Evolutionary conservation across 2,797 vertebrate species (phyloP).

Genomic region (Gadopsis bispinosus): DNA sequence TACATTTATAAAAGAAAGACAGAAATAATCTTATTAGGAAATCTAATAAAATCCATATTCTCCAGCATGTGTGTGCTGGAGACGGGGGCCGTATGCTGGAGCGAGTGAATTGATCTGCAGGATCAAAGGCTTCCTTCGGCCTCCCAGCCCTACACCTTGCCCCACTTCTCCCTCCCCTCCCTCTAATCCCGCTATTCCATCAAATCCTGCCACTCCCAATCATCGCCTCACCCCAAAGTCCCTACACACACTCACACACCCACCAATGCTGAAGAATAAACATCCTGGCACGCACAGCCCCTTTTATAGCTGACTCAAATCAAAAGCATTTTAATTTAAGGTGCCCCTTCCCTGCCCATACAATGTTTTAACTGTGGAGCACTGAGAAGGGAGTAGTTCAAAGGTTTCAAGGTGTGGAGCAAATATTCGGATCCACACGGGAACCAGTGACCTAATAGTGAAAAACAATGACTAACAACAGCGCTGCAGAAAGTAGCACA

Average conservation of each 20-base stretch:
- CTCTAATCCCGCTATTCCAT: conserved; percentile 54
- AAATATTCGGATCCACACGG: conserved; percentile 11
- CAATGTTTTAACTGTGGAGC: conserved; percentile 16
- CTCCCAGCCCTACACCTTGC: conserved; percentile 41
- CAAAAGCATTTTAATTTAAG: conserved; percentile 53
- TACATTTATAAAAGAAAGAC: background rate
- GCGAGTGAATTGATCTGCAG: conserved; percentile 14
- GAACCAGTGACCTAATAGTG: background rate
- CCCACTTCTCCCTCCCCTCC: conserved; percentile 26
- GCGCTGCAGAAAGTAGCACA: background rate
- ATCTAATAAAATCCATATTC: background rate
- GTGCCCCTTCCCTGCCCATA: conserved; percentile 11
- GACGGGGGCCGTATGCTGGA: background rate
- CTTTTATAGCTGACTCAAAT: conserved; percentile 52
- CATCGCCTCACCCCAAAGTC: conserved; percentile 44
- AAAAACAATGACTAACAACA: background rate
- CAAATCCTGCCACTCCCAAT: conserved; percentile 58
- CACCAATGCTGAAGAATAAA: conserved; percentile 50
- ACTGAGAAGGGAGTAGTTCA: background rate
- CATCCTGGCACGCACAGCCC: conserved; percentile 30
- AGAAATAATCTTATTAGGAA: background rate
- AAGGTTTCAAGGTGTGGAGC: conserved; percentile 38
- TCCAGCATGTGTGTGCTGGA: background rate
- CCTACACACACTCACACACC: conserved; percentile 58
- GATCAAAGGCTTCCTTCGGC: conserved; percentile 33